Base-by-base conservation (phyloP, 2,797 vertebrate genomes). In the Myotis planiceps region DNA sequence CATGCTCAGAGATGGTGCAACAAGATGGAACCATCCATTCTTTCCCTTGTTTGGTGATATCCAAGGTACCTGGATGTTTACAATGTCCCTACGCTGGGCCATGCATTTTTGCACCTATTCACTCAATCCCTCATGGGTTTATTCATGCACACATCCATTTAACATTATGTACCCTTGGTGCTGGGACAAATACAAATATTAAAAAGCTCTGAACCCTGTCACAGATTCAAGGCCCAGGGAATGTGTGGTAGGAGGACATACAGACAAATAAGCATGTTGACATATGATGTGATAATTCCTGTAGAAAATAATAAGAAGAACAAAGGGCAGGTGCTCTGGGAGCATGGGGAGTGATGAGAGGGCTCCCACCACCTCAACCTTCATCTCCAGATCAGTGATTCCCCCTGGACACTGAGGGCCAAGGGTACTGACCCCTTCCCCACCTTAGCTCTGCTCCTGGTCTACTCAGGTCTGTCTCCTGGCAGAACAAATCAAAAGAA, bases 1-100 rank as follows among this genome's bases (percentile, higher is more conserved):
- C 29, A 0, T 19, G 16, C 19, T 9, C 16, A 3, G 76, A 37
- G 34, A 12, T 0, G 6, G n/a, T 0, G 2, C 5, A 6, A 25
- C 3, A 8, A 21, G 65, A 53, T 74, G n/a, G 32, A 32, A 16
- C 0, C 0, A 5, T 3, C 9, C 2, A 6, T 42, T 2, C 10
- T 3, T 47, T 18, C 8, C 47, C 45, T 53, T 2, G 4, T 19
- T 39, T 42, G 83, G 66, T 29, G 37, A 42, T 0, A 9, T 32
- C 23, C 14, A 42, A 14, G 60, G 37, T 12, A 16, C 6, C 2
- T 12, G 19, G 37, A n/a, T 23, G 39, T 13, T 37, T 32, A n/a
- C 45, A 1, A 5, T 0, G 1, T 5, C 58, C 29, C 51, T 21
- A 0, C 0, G 2, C 19, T 6, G 18, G 21, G 13, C 25, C 53